Evolutionary conservation across 2,888 invertebrate genomes (phyloP).

Genomic region (Synanthedon myopaeformis): DNA sequence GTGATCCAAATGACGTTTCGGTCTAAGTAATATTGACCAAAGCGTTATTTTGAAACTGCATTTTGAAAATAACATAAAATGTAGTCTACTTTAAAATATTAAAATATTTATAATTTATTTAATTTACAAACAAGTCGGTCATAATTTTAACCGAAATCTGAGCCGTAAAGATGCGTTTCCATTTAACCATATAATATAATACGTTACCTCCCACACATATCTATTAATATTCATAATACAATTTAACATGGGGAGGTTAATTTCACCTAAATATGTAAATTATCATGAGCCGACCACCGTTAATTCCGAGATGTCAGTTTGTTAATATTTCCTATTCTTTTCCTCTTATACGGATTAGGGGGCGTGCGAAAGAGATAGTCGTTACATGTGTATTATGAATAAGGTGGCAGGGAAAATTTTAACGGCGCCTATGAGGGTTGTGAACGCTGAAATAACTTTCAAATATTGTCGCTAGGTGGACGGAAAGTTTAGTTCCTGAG

Average conservation of each 20-base stretch:
- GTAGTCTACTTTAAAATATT: too few species aligned
- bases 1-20: too few species aligned
- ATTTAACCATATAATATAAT: conserved; percentile 43
- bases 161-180: conserved; percentile 40
- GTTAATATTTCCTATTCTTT: conserved; percentile 49
- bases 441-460: conserved; percentile 71
- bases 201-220: conserved; percentile 43
- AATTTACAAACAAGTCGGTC: conserved; percentile 4
- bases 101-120: too few species aligned
- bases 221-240: conserved; percentile 71
- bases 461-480: conserved; percentile 72
- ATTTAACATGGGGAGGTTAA: conserved; percentile 69
- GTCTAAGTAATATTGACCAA: too few species aligned
- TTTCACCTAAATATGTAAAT: conserved; percentile 72
- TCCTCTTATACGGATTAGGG: conserved; percentile 12
- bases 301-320: conserved; percentile 66
- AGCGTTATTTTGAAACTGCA: too few species aligned
- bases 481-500: conserved; percentile 64
- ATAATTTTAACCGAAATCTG: conserved; percentile 39
- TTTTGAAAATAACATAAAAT: too few species aligned
- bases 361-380: conserved; percentile 27
- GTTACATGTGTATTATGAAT: conserved; percentile 58
- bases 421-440: conserved; percentile 71
- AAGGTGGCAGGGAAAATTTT: conserved; percentile 68
- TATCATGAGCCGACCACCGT: conserved; percentile 71